A percentile compares a stretch with the other conserved stretches of the same genome.
These are phyloP conservation scores for Rhipidura dahli DNA, from an alignment of 2,113 vertebrate species.

Conservation along the genomic window DNA sequence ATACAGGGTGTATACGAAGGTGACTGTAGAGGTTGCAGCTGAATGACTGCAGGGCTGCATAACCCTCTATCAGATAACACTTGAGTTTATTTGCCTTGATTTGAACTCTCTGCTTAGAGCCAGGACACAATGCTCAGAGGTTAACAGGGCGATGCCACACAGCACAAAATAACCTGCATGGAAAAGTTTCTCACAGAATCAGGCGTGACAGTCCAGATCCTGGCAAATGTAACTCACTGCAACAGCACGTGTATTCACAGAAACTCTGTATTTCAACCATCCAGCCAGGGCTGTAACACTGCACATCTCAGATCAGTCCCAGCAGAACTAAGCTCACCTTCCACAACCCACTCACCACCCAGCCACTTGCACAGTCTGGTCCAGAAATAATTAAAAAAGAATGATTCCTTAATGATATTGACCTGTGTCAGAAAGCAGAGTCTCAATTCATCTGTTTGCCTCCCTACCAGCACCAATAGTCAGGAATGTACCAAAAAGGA, in stretches of 20 bases:
- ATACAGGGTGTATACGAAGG: neutral
- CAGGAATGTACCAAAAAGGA: conserved; percentile 6
- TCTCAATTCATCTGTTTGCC: neutral
- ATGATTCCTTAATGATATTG: neutral
- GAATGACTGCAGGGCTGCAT: conserved; percentile 35
- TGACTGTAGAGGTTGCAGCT: conserved; percentile 20
- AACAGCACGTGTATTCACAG: neutral
- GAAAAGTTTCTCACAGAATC: neutral
- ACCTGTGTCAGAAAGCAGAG: neutral
- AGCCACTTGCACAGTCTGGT: neutral
- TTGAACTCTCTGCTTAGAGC: conserved; percentile 15
- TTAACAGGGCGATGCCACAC: neutral
- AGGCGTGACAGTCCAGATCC: neutral
- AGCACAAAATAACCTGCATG: neutral
- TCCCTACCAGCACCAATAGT: neutral
- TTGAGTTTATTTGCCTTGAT: conserved; percentile 22
- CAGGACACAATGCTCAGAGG: neutral
- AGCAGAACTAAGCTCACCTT: neutral
- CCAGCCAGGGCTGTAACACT: neutral
- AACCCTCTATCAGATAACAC: neutral
- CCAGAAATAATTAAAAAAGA: conserved; percentile 10
- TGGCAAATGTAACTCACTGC: neutral
- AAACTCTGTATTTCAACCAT: neutral
- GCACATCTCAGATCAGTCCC: neutral
- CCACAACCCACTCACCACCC: neutral